Base-by-base conservation (phyloP, 2,888 invertebrate genomes). In the Dicranocentrus wangi region DNA sequence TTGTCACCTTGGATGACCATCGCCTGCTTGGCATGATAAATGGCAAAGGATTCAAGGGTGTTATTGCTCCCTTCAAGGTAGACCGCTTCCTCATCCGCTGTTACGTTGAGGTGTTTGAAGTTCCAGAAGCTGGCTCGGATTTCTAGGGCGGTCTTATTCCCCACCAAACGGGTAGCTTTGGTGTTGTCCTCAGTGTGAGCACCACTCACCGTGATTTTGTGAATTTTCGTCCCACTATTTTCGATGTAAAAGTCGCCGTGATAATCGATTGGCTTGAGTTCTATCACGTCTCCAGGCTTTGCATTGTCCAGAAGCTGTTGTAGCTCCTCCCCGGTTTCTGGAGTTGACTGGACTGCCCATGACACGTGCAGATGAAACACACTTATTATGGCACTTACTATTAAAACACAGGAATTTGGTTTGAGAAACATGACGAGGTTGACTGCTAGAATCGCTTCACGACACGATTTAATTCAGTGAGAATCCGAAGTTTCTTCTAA, bases 241-340 rank as follows among this genome's bases (percentile, higher is more conserved):
- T 82, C 79, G 32, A 82, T 79, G 51, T 78, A 68, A 58, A 82
- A 82, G 39, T 82, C 82, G 17, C 82, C 82, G 25, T 28, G 19
- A 51, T 82, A 82, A 53, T 82, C 82, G 13, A 55, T 63, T 25
- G 79, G 42, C 27, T 82, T 39, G 2, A 82, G 60, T 5, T 75
- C 39, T n/a, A 82, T 79, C 3, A 63, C 66, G 23, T 82, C 82
- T 3, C 79, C 79, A 17, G 82, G 75, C 17, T 75, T 69, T 0
- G 61, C 69, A 2, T 58, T 60, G 53, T 82, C 79, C 32, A 82
- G 21, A 25, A 70, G 53, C 27, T 60, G 23, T 28, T 82, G 69
- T 10, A 69, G 25, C 69, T 71, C 71, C n/a, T 71, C 71, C 15
- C 71, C 71, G n/a, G 25, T 75, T 42, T 75, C 55, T 0, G 75